Conservation (phyloP, 2,113 vertebrate genomes). For the Phyllostomus hastatus region DNA sequence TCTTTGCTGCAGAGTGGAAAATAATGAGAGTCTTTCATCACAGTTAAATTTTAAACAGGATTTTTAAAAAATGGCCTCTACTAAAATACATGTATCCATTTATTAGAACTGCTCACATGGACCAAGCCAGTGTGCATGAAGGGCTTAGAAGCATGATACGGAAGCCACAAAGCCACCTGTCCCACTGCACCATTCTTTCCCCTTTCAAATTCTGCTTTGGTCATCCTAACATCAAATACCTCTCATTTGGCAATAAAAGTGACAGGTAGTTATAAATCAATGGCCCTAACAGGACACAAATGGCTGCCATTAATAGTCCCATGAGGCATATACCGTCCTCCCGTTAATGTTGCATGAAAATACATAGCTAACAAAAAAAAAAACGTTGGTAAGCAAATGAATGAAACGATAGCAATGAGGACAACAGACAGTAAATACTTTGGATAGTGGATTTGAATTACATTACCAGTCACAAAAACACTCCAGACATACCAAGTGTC, state of each 20-base stretch:
- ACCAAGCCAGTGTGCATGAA: neutral
- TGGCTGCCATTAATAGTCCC: neutral
- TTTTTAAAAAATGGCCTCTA: neutral
- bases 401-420: neutral
- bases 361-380: neutral
- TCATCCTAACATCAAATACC: neutral
- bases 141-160: neutral
- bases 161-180: neutral
- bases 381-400: neutral
- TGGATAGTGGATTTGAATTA: neutral
- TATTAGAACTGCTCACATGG: neutral
- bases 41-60: conserved; percentile 17
- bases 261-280: neutral
- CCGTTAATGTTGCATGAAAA: neutral
- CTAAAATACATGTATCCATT: neutral
- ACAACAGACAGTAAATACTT: neutral
- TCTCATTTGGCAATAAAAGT: neutral
- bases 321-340: neutral
- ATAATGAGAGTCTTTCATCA: neutral
- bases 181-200: neutral
- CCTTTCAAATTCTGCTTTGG: neutral
- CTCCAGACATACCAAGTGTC: neutral
- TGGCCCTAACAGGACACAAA: neutral
- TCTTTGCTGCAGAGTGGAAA: conserved; percentile 86
- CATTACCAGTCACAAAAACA: neutral